These are phyloP conservation scores for Unio pictorum DNA, from an alignment of 2,888 invertebrate species.

Conservation along the genomic window DNA sequence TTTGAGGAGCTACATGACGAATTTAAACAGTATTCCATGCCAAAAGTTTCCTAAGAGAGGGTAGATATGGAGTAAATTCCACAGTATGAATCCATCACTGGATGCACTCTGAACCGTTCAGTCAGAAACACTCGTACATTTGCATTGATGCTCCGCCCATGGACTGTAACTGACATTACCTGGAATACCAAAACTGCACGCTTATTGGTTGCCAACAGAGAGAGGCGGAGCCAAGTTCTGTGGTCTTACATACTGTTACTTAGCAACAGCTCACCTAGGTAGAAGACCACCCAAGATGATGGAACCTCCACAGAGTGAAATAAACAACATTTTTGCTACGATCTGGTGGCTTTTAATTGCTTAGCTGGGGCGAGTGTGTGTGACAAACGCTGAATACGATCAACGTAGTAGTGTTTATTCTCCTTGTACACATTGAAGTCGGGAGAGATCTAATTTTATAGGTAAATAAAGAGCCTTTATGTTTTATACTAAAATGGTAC, in stretches of 20 bases:
- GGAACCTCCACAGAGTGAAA: constrained; percentile 55
- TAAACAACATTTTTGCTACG: constrained; percentile 56
- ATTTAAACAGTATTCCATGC: constrained; percentile 53
- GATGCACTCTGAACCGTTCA: constrained; percentile 37
- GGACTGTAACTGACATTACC: constrained; percentile 61
- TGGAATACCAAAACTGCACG: constrained; percentile 49
- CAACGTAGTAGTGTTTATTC: constrained; percentile 3
- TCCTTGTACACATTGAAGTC: background rate
- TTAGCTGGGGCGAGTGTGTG: constrained; percentile 35
- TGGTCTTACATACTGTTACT: constrained; percentile 69
- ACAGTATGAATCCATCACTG: constrained; percentile 34
- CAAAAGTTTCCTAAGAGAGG: constrained; percentile 44
- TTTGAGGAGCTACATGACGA: constrained; percentile 43
- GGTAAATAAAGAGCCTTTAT: background rate
- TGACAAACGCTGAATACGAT: constrained; percentile 4
- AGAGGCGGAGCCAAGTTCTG: constrained; percentile 63
- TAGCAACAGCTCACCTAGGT: constrained; percentile 70
- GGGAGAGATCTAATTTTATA: background rate
- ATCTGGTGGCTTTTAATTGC: constrained; percentile 43
- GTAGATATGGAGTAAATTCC: constrained; percentile 40
- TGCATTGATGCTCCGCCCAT: constrained; percentile 61
- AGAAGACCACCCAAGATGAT: constrained; percentile 69
- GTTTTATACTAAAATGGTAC: no score
- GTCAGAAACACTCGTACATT: constrained; percentile 52
- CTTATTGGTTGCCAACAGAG: constrained; percentile 63